These are phyloP conservation scores for Hormaphis cornu DNA, from an alignment of 1,140 invertebrate species.

Conservation along the genomic window DNA sequence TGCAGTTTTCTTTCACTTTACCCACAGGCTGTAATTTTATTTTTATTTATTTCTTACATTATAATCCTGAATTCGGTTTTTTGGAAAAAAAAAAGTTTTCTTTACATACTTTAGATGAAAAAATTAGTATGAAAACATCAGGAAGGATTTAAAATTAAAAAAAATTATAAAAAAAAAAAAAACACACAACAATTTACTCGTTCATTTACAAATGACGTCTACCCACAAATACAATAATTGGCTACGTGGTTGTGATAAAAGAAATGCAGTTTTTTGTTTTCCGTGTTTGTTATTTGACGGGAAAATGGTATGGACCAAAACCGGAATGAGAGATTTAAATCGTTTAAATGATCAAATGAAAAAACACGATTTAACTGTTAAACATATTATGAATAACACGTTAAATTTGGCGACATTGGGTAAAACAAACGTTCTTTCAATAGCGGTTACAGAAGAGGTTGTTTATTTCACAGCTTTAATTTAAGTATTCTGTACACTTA, in stretches of 20 bases:
- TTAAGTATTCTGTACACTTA: too few relatives aligned
- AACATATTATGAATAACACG: conserved; percentile 1
- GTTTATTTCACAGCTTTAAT: not conserved
- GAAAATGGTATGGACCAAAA: conserved; percentile 4
- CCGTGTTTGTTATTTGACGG: not conserved
- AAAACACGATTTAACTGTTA: conserved; percentile 6
- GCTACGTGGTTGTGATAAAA: not conserved
- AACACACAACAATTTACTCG: not conserved
- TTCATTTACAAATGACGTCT: conserved; percentile 1
- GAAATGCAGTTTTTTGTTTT: conserved; percentile 10
- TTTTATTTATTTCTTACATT: not conserved
- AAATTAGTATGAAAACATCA: not conserved
- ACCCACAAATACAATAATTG: conserved; percentile 15
- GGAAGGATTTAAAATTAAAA: conserved; percentile 4
- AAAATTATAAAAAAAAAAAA: conserved; percentile 14
- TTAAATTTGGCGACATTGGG: not conserved
- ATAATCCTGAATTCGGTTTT: not conserved
- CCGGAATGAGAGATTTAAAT: conserved; percentile 3
- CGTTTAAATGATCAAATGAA: conserved; percentile 1
- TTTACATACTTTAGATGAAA: not conserved
- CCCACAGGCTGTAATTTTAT: not conserved
- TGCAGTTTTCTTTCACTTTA: not conserved
- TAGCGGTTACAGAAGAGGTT: not conserved
- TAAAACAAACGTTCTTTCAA: conserved; percentile 1
- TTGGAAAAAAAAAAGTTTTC: conserved; percentile 1